Conservation (phyloP, 1,140 invertebrate genomes). For the Telenomus remus region DNA sequence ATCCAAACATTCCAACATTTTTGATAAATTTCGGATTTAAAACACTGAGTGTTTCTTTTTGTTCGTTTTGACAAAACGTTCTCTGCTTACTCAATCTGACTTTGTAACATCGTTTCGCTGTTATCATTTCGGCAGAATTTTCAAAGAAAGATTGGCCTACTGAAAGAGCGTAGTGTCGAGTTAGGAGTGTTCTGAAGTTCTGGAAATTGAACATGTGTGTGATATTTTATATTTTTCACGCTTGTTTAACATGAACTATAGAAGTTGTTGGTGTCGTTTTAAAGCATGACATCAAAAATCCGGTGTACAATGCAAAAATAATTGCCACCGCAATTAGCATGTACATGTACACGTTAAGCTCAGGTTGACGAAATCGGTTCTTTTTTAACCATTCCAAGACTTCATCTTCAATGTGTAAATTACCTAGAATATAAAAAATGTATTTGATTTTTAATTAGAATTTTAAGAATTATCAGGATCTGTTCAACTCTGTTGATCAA, state of each 20-base stretch:
- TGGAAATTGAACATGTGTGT: constrained; percentile 42
- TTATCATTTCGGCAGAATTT: constrained; percentile 16
- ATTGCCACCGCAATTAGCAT: constrained; percentile 89
- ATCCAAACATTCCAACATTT: constrained; percentile 50
- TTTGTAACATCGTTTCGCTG: constrained; percentile 17
- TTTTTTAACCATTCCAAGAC: constrained; percentile 96
- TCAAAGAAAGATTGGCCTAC: constrained; percentile 41
- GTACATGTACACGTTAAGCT: constrained; percentile 96
- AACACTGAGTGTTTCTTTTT: constrained; percentile 41
- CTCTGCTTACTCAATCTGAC: constrained; percentile 29
- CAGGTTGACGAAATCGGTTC: constrained; percentile 93
- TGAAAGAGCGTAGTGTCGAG: constrained; percentile 32
- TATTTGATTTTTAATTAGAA: constrained; percentile 7
- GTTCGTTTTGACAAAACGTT: constrained; percentile 35
- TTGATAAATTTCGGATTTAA: constrained; percentile 17
- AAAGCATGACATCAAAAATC: constrained; percentile 93
- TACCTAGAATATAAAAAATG: constrained; percentile 76
- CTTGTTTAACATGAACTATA: constrained; percentile 79
- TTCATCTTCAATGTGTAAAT: constrained; percentile 87
- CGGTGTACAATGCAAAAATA: constrained; percentile 92
- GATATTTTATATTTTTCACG: constrained; percentile 70
- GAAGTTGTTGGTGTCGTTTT: constrained; percentile 78
- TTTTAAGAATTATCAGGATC: not conserved
- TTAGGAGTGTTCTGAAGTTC: constrained; percentile 56
- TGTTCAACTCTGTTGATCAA: not conserved